These are phyloP conservation scores for Spodoptera frugiperda DNA, from an alignment of 1,140 invertebrate species.

Conservation along the genomic window DNA sequence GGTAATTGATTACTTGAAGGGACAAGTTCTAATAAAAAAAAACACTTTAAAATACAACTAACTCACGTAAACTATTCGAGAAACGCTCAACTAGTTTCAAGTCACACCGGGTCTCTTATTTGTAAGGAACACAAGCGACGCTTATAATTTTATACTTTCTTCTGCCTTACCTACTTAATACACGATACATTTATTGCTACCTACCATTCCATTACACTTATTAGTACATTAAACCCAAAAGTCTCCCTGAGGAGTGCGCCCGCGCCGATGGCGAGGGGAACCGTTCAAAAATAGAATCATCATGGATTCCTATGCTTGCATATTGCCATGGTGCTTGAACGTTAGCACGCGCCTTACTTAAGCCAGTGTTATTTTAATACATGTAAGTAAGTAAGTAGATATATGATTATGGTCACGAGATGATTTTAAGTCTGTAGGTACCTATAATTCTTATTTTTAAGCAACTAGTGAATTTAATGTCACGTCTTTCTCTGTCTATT, in stretches of 20 bases:
- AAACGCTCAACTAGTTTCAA: no score
- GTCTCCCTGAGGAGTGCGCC: conserved; percentile 51
- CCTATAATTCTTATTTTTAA: no score
- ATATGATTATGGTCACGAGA: not conserved
- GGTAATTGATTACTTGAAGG: no score
- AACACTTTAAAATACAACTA: no score
- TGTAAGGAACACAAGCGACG: no score
- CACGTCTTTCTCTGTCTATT: no score
- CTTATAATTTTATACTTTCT: no score
- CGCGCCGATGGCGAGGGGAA: conserved; percentile 62
- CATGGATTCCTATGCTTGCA: conserved; percentile 57
- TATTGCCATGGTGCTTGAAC: conserved; percentile 50
- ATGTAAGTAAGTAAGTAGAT: not conserved
- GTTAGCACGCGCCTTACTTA: conserved; percentile 55
- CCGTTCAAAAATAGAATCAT: conserved; percentile 62
- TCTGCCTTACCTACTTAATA: not conserved
- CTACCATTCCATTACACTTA: conserved; percentile 40
- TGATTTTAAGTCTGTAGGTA: no score
- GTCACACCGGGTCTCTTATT: no score
- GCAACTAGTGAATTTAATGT: no score
- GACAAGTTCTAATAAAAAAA: no score
- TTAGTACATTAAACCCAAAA: conserved; percentile 66
- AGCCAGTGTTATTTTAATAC: conserved; percentile 30
- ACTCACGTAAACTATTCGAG: no score
- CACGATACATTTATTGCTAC: not conserved